A percentile compares a stretch with the other conserved stretches of the same genome.
phyloP scores from a whole-genome alignment of 2,797 vertebrate species.

The Acanthurus tractus region DNA sequence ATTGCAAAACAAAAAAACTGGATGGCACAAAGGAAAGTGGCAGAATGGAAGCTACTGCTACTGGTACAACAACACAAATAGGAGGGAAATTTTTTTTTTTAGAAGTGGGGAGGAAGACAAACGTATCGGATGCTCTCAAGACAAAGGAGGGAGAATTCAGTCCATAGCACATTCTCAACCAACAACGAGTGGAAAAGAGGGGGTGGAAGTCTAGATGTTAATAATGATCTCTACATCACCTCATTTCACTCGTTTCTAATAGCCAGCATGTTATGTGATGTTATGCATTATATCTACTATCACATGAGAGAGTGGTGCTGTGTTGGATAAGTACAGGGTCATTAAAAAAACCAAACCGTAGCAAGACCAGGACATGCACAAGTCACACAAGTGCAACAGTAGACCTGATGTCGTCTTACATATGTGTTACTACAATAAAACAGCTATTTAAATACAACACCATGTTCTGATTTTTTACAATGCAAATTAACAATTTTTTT shows the following conservation, averaged over 20 bases:
- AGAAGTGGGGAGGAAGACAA: conserved; percentile 83
- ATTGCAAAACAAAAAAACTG: conserved; percentile 72
- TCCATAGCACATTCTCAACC: conserved; percentile 85
- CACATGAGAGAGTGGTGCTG: conserved; percentile 29
- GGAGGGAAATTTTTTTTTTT: conserved; percentile 66
- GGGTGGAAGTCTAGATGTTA: conserved; percentile 70
- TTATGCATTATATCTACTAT: conserved; percentile 31
- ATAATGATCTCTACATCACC: conserved; percentile 53
- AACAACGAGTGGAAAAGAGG: conserved; percentile 79
- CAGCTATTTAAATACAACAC: not conserved
- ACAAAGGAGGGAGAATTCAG: conserved; percentile 87
- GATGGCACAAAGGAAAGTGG: conserved; percentile 78
- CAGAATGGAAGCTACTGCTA: conserved; percentile 83
- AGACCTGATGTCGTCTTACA: conserved; percentile 1
- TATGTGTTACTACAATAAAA: conserved; percentile 12
- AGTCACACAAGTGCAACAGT: conserved; percentile 48
- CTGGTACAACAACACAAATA: conserved; percentile 77
- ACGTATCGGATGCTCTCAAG: conserved; percentile 83
- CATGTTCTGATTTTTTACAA: conserved; percentile 6
- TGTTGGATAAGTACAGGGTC: conserved; percentile 34
- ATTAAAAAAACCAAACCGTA: conserved; percentile 44
- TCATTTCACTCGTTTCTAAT: conserved; percentile 53
- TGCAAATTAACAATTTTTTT: not conserved
- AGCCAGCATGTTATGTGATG: conserved; percentile 49
- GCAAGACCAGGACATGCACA: conserved; percentile 65